Base-by-base conservation (phyloP, 2,888 invertebrate species). In the Melanargia galathea region DNA sequence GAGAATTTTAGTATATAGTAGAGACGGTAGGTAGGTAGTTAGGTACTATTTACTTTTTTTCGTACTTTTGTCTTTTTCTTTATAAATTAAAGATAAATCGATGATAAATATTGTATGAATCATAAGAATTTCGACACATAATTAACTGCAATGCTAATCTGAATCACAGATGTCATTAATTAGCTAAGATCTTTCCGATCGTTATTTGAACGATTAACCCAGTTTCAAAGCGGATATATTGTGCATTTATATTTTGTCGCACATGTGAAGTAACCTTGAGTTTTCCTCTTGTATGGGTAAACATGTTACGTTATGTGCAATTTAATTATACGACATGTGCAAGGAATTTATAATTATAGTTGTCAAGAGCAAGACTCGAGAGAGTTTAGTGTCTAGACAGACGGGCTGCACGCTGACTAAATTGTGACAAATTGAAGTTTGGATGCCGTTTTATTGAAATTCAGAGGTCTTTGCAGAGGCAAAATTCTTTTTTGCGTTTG, bases 251-350 rank as follows among this genome's bases (percentile, higher is more conserved):
- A 35, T 22, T 52, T 61, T 38, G 46, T 56, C 62, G 60, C 59
- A 65, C 52, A 62, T 62, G 60, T 61, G 49, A 43, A 52, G 57
- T 65, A 65, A 61, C 65, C 63, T 70, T 66, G 64, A 59, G 67
- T 72, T 72, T 73, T 73, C 70, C 73, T 71, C 70, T 63, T 68
- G 52, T 63, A 66, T 67, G 52, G 59, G 62, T 66, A 68, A 66
- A 60, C 66, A 58, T 55, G 62, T 70, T 66, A 65, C 60, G 62
- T 59, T 35, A 51, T 66, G 60, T 69, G 68, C 70, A 69, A 66
- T 55, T 60, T 64, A 64, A 66, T 64, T 56, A 20, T n/a, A 58
- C 62, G 56, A 46, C 11, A 49, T 64, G 62, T 67, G 60, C 56
- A 60, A 56, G 56, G 62, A 63, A 65, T 60, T 35, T 55, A 20